These are phyloP conservation scores for Athrips mouffetella DNA, from an alignment of 2,888 invertebrate species.

Conservation along the genomic window DNA sequence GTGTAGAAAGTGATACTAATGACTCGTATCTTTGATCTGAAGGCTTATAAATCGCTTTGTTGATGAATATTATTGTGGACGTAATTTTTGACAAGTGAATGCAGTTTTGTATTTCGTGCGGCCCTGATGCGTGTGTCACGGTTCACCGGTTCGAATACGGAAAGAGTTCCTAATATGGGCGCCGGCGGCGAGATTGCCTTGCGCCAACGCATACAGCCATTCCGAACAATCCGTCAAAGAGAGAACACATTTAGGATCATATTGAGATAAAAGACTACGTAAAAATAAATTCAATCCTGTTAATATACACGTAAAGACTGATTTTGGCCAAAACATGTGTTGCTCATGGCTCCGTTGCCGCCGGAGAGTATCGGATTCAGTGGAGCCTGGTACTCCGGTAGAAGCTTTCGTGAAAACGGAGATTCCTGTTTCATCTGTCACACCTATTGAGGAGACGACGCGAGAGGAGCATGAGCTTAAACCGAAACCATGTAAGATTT, in stretches of 20 bases:
- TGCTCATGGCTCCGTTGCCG: slow-evolving; percentile 70
- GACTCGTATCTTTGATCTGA: slow-evolving; percentile 4
- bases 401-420: slow-evolving; percentile 48
- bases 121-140: slow-evolving; percentile 57
- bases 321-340: slow-evolving; percentile 57
- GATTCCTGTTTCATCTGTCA: slow-evolving; percentile 2
- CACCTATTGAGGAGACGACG: slow-evolving; percentile 33
- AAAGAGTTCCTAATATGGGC: slow-evolving; percentile 73
- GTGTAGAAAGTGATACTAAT: slow-evolving; percentile 6
- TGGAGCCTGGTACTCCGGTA: slow-evolving; percentile 41
- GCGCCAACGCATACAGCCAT: slow-evolving; percentile 67
- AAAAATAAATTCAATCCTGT: slow-evolving; percentile 2
- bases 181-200: slow-evolving; percentile 61
- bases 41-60: slow-evolving; percentile 22
- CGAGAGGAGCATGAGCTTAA: slow-evolving; percentile 37
- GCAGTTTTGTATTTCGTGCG: slow-evolving; percentile 34
- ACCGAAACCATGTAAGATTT: slow-evolving; percentile 4
- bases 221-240: slow-evolving; percentile 47
- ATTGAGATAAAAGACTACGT: slow-evolving; percentile 14
- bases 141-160: slow-evolving; percentile 75
- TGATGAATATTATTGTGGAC: slow-evolving; percentile 17
- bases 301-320: slow-evolving; percentile 30
- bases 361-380: slow-evolving; percentile 59
- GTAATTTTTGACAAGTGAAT: slow-evolving; percentile 16
- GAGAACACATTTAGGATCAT: slow-evolving; percentile 19